Evolutionary conservation across 1,140 invertebrate genomes (phyloP), one percentile per base, ranked within the genome.

Genomic region (Contarinia nasturtii): DNA sequence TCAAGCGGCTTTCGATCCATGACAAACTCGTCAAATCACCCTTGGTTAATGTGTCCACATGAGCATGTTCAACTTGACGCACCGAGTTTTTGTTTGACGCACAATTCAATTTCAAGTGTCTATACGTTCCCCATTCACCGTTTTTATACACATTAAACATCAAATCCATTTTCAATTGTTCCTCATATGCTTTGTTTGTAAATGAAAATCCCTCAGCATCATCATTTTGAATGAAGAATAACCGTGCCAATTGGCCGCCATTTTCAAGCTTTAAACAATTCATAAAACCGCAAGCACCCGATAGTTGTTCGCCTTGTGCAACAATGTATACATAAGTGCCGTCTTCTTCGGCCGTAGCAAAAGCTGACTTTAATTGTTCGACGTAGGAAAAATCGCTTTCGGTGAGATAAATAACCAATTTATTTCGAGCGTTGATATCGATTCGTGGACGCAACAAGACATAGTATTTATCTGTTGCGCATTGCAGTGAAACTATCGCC

Each of bases 11-110:
- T 68, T 96, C 88, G 51, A 97, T 84, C 93, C 93, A 98, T 48
- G 76, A 76, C n/a, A 98, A 69, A 57, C 86, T 93, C 2, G 89
- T 80, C 33, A 98, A 70, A 64, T 97, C 93, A 50, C 90, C 91
- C 53, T 90, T 74, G 4, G 77, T 80, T 42, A 92, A 57, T 3
- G 89, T 80, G 63, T 97, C 96, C 8, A 97, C 80, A 58, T 90
- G 95, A 12, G 92, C 92, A 65, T 95, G 85, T 54, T 87, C 79
- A 22, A 86, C 80, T 51, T 77, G 74, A 46, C 81, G 63, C 1
- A 74, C 74, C 1, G 75, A 73, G 0, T 75, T 69, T 52, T 77
- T 74, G 46, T 82, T 63, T 2, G 75, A 74, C 0, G 75, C 69
- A 10, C 67, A 66, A 33, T 75, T 71, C 46, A 82, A 58, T 20